These are phyloP conservation scores for Ophioderma brevispina DNA, from an alignment of 35 echinoderm and acorn worm genomes.

Conservation along the genomic window DNA sequence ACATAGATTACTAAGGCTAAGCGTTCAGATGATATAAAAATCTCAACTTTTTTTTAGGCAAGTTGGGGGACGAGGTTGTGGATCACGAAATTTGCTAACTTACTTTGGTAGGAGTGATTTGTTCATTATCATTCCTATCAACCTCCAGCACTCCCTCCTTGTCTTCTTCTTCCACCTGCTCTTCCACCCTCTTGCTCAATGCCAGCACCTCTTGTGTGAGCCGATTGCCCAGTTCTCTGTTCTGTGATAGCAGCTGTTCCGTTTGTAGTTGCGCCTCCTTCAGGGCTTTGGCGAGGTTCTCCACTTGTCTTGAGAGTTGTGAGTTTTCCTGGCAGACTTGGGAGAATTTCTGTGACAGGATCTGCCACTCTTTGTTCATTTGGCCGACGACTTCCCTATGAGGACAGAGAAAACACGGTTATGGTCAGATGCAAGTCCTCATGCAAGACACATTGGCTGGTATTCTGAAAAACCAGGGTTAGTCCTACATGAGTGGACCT, in stretches of 20 bases:
- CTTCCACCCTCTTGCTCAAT: neutral
- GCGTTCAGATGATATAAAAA: too few relatives aligned
- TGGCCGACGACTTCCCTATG: constrained; percentile 79
- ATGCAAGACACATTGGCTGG: too few relatives aligned
- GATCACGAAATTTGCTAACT: too few relatives aligned
- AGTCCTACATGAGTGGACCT: too few relatives aligned
- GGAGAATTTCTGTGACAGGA: constrained; percentile 84
- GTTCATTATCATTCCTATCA: constrained; percentile 34
- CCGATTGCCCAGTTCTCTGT: constrained; percentile 24
- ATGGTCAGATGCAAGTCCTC: too few relatives aligned
- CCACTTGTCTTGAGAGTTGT: constrained; percentile 47
- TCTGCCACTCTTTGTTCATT: constrained; percentile 92
- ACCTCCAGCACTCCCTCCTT: constrained; percentile 15
- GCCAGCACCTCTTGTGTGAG: constrained; percentile 25
- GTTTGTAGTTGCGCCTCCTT: constrained; percentile 27
- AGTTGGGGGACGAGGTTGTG: too few relatives aligned
- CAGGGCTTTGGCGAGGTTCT: constrained; percentile 44
- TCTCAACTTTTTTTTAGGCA: too few relatives aligned
- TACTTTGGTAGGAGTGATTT: neutral
- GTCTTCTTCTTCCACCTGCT: constrained; percentile 33
- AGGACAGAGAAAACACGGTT: too few relatives aligned
- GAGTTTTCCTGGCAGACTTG: constrained; percentile 77
- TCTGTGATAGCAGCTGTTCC: constrained; percentile 4
- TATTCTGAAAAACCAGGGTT: too few relatives aligned
- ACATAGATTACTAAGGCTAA: too few relatives aligned